Base-by-base conservation (phyloP, 1,140 invertebrate genomes). In the Drosophila novamexicana region DNA sequence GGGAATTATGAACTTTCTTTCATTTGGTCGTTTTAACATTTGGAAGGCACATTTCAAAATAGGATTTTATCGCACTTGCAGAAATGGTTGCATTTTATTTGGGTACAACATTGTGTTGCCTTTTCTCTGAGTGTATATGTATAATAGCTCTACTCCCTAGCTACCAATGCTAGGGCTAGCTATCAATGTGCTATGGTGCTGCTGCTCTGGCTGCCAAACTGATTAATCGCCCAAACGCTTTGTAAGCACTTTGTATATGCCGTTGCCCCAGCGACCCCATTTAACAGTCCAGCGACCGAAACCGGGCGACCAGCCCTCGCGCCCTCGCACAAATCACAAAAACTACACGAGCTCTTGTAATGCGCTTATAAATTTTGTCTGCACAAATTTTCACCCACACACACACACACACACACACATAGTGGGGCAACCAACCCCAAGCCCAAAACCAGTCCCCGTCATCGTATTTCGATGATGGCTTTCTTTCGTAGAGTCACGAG, bases 311-410 rank as follows among this genome's bases (percentile, higher is more conserved):
- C 18, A 40, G 22, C 22, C 22, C 22, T 29, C 22, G 45, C 40
- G 47, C 56, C 56, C 44, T 52, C 50, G 47, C 71, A 88, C 79
- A 88, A 88, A 89, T 89, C 80, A 80, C 68, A 66, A 77, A 68
- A 89, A 74, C 84, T 88, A 88, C 80, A 83, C 80, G 69, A 78
- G 77, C 76, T 65, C 62, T 65, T 77, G 81, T 88, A 88, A 88
- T 88, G 83, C 83, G 84, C 83, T 88, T 88, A 88, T 88, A 88
- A 88, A 88, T 88, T 88, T 88, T 78, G 88, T 88, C 81, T 83
- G 77, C 77, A 75, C 80, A 83, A 88, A 83, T 89, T 89, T 79
- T 12, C 36, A 32, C 44, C 22, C 22, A 45, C 56, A 62, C 52
- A 50, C 39, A 14, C n/a, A 12, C 39, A 53, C 42, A 39, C 10